These are phyloP conservation scores for Spatulosminthurus flaviceps DNA, from an alignment of 2,888 invertebrate genomes.

Conservation along the genomic window DNA sequence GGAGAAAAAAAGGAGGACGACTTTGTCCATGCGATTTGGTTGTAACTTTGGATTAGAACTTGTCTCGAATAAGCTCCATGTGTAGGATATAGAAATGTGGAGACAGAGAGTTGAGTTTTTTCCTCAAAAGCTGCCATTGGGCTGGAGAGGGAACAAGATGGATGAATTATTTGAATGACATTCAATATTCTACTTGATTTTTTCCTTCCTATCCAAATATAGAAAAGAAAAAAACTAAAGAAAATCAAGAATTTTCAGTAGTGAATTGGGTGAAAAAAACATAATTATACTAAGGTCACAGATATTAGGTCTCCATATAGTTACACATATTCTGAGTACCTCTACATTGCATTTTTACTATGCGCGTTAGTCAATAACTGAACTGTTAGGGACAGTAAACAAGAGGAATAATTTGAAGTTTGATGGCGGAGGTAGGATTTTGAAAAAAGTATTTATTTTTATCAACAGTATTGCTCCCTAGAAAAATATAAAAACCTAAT, in stretches of 20 bases:
- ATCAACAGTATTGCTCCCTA: no score
- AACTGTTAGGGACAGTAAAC: no score
- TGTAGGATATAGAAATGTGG: neutral
- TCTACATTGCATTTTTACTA: no score
- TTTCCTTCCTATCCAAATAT: neutral
- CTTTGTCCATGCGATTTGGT: neutral
- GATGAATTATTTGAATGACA: constrained; percentile 14
- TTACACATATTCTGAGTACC: no score
- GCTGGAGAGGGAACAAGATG: constrained; percentile 13
- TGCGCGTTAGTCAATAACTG: no score
- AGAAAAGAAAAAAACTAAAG: neutral
- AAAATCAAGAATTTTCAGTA: neutral
- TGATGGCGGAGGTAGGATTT: no score
- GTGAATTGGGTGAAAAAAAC: neutral
- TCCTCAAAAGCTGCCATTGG: constrained; percentile 2
- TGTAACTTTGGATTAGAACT: constrained; percentile 13
- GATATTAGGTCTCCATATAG: no score
- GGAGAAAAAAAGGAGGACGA: neutral
- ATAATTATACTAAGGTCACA: neutral
- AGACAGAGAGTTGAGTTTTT: neutral
- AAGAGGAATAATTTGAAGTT: no score
- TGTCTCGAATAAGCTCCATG: neutral
- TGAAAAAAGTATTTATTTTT: no score
- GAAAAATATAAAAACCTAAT: no score
- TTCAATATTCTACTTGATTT: neutral